phyloP scores from a whole-genome alignment of 2,113 vertebrate species.

The Parotia lawesii region DNA sequence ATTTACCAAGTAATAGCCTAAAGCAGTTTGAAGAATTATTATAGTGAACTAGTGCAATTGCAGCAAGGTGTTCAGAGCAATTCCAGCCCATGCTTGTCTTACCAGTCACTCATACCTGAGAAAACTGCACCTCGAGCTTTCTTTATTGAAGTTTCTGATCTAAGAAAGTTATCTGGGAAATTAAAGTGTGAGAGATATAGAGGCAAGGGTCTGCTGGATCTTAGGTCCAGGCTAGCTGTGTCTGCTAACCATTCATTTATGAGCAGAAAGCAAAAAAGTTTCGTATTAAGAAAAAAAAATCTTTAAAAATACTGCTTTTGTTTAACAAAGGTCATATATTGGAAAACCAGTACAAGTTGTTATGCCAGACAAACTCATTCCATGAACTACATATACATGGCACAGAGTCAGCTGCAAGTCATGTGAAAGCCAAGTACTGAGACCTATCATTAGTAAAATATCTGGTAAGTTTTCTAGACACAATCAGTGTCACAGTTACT shows the following conservation, averaged over 20 bases:
- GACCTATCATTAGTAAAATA: not conserved
- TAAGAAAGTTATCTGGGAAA: not conserved
- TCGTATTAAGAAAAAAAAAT: not conserved
- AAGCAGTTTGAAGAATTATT: not conserved
- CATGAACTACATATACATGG: not conserved
- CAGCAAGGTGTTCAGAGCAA: not conserved
- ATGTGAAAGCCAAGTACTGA: not conserved
- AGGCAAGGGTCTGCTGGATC: not conserved
- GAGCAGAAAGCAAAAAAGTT: not conserved
- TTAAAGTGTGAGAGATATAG: not conserved
- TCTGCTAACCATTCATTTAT: not conserved
- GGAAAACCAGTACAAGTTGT: not conserved
- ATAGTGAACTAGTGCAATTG: not conserved
- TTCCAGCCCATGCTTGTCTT: not conserved
- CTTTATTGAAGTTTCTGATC: not conserved
- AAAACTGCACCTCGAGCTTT: not conserved
- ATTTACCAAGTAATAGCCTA: constrained; percentile 23
- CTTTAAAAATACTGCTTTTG: not conserved
- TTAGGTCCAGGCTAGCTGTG: not conserved
- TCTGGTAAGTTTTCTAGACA: not conserved
- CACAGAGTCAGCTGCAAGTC: not conserved
- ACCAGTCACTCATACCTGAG: not conserved
- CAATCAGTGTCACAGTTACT: not conserved
- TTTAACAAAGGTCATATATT: not conserved
- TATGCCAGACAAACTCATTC: not conserved